Conservation (phyloP, 2,888 invertebrate genomes). For the Diaperis boleti region DNA sequence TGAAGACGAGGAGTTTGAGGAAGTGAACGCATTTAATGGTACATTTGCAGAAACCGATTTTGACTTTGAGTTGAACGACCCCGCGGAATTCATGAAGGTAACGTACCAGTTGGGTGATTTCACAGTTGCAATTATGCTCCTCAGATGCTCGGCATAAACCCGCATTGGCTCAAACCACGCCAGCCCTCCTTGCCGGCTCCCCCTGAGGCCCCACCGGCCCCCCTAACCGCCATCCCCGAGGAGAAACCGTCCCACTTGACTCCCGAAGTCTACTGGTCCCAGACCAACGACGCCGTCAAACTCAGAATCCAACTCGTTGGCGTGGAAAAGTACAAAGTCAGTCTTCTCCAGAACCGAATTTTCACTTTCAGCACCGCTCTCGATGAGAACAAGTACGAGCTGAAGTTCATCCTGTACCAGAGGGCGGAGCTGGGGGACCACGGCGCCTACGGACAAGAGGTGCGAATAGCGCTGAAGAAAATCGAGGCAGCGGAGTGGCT, state of each 20-base stretch:
- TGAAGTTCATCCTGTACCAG: conserved; percentile 56
- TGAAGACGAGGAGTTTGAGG: background rate
- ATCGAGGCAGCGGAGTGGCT: conserved; percentile 54
- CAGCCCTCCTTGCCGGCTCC: background rate
- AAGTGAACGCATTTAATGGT: background rate
- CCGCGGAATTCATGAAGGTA: conserved; percentile 40
- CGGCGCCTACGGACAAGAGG: conserved; percentile 51
- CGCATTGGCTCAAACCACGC: too few relatives aligned
- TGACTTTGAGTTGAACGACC: conserved; percentile 41
- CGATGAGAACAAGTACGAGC: conserved; percentile 52
- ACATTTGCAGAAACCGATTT: conserved; percentile 28
- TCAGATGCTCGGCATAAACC: background rate
- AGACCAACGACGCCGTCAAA: conserved; percentile 54
- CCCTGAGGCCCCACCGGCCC: background rate
- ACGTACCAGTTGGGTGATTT: background rate
- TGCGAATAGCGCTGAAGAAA: conserved; percentile 57
- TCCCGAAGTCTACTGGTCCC: conserved; percentile 61
- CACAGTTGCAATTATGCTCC: background rate
- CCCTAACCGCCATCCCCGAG: background rate
- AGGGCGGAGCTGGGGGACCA: conserved; percentile 53
- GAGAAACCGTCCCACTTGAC: conserved; percentile 47
- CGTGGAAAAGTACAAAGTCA: conserved; percentile 52
- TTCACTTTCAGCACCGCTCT: conserved; percentile 55
- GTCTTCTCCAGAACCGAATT: conserved; percentile 52
- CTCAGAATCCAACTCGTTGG: conserved; percentile 56